phyloP scores from a whole-genome alignment of 2,797 vertebrate genomes.

The Brachyrhaphis roseni region DNA sequence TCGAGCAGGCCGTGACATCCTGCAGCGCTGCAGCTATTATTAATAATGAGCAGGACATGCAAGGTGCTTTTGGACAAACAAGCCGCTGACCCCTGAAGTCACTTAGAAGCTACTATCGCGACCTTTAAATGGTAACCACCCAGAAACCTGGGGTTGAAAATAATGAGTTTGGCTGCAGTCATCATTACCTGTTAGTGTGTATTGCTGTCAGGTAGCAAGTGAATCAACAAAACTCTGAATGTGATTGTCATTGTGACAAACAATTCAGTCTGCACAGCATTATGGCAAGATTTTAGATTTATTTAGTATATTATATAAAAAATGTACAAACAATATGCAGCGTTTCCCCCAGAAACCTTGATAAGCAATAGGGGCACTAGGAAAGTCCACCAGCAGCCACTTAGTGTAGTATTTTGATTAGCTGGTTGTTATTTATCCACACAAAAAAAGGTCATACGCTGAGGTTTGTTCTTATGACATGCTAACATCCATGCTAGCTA shows the following conservation, averaged over 20 bases:
- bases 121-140: constrained; percentile 58
- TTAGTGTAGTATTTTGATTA: no score
- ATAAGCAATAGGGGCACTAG: neutral
- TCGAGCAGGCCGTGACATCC: constrained; percentile 4
- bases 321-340: neutral
- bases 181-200: constrained; percentile 39
- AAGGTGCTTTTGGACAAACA: constrained; percentile 54
- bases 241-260: neutral
- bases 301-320: neutral
- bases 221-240: constrained; percentile 16
- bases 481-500: neutral
- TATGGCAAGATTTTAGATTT: neutral
- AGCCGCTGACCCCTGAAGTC: constrained; percentile 60
- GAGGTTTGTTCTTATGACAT: neutral
- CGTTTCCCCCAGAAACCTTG: neutral
- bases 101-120: constrained; percentile 51
- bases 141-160: constrained; percentile 53
- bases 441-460: neutral
- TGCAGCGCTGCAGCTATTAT: constrained; percentile 44
- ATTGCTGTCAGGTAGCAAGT: constrained; percentile 24
- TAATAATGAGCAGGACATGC: constrained; percentile 53
- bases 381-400: neutral
- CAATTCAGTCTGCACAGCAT: neutral
- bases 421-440: neutral
- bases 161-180: constrained; percentile 62